phyloP scores from a whole-genome alignment of 2,888 invertebrate genomes.

The Dromius quadrimaculatus region DNA sequence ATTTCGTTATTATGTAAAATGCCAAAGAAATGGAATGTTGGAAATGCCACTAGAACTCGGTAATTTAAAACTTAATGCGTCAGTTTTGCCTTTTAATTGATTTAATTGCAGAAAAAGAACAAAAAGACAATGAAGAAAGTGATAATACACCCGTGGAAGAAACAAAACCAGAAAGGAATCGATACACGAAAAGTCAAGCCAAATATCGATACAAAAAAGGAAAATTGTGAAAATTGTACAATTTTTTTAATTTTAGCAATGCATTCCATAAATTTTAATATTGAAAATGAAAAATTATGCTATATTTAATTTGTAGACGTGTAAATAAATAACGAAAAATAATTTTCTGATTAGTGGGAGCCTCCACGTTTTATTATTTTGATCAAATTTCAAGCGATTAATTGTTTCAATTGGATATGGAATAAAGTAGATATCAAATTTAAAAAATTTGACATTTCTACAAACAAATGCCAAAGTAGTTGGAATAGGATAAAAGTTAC shows the following conservation, averaged over 20 bases:
- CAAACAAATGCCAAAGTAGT: too few species aligned
- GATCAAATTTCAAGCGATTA: too few species aligned
- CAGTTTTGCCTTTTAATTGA: slow-evolving; percentile 50
- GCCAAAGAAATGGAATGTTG: slow-evolving; percentile 68
- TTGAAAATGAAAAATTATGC: neutral
- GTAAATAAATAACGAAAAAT: slow-evolving; percentile 9
- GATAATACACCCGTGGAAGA: slow-evolving; percentile 56
- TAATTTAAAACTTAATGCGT: slow-evolving; percentile 56
- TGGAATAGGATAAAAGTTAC: too few species aligned
- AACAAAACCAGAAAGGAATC: slow-evolving; percentile 61
- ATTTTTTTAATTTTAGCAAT: slow-evolving; percentile 14
- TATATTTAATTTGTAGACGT: slow-evolving; percentile 20
- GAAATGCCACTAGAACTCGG: slow-evolving; percentile 69
- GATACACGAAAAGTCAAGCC: slow-evolving; percentile 82
- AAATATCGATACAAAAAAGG: slow-evolving; percentile 81
- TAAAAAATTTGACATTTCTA: too few species aligned
- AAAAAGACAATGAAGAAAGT: slow-evolving; percentile 55
- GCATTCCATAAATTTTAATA: slow-evolving; percentile 22
- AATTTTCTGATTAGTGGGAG: too few species aligned
- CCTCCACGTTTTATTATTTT: too few species aligned
- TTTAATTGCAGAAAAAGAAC: slow-evolving; percentile 35
- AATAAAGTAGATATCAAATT: too few species aligned
- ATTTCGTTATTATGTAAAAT: slow-evolving; percentile 69
- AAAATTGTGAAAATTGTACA: slow-evolving; percentile 68
- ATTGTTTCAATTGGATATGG: too few species aligned